Percentiles rank a stretch among this genome's conserved stretches.
Evolutionary conservation across 2,113 vertebrate species (phyloP).

Genomic region (Dipodomys ordii): DNA sequence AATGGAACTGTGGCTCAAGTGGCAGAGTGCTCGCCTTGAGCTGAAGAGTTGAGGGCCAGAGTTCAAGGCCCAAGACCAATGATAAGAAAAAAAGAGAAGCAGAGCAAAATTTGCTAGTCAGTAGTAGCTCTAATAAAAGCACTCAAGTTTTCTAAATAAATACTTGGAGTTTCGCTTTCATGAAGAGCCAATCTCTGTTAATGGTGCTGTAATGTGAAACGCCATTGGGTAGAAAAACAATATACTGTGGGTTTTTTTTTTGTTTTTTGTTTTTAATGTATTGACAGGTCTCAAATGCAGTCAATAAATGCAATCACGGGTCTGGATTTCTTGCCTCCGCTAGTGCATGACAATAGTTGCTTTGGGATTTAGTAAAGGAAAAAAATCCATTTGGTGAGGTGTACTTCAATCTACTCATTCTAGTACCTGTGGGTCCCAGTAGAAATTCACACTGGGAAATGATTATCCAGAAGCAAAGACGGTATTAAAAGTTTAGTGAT

Average conservation of each 20-base stretch:
- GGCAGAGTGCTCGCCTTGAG: no score
- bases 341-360: conserved; percentile 53
- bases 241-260: background rate
- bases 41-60: no score
- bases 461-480: conserved; percentile 74
- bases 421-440: conserved; percentile 73
- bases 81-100: background rate
- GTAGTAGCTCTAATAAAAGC: background rate
- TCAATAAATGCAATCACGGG: conserved; percentile 64
- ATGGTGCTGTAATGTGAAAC: conserved; percentile 16
- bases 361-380: conserved; percentile 36
- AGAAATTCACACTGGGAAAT: conserved; percentile 70
- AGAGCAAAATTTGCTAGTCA: background rate
- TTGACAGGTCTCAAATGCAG: conserved; percentile 39
- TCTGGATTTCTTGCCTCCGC: conserved; percentile 53
- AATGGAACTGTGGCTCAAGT: no score
- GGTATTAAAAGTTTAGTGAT: conserved; percentile 70
- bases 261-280: background rate
- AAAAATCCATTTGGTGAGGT: conserved; percentile 72
- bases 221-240: background rate
- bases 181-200: background rate
- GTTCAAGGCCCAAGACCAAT: no score
- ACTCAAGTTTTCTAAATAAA: no score
- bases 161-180: background rate
- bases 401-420: conserved; percentile 77